A percentile compares a stretch with the other conserved stretches of the same genome.
phyloP scores from a whole-genome alignment of 2,797 vertebrate genomes.

The Threskiornis aethiopicus region DNA sequence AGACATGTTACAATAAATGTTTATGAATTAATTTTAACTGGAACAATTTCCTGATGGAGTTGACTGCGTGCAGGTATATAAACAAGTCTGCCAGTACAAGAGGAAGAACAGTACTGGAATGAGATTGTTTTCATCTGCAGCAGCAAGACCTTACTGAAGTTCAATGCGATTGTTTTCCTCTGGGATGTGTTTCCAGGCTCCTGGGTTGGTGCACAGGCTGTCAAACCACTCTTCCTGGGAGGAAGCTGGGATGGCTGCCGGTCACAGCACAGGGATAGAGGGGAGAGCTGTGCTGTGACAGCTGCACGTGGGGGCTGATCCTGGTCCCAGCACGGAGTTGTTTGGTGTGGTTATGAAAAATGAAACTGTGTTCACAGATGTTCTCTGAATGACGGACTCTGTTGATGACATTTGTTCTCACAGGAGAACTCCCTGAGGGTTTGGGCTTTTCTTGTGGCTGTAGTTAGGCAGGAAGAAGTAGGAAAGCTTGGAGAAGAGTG shows the following conservation, averaged over 20 bases:
- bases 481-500: not conserved
- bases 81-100: not conserved
- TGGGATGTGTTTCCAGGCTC: not conserved
- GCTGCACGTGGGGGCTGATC: fast-evolving
- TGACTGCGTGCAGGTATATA: not conserved
- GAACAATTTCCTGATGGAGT: not conserved
- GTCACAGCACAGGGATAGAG: not conserved
- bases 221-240: not conserved
- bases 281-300: not conserved
- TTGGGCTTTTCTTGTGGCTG: not conserved
- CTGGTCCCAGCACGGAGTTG: not conserved
- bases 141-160: not conserved
- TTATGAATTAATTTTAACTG: not conserved
- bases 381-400: not conserved
- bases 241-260: not conserved
- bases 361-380: not conserved
- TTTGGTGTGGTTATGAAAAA: not conserved
- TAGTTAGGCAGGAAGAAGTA: not conserved
- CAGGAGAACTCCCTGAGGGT: not conserved
- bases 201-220: not conserved
- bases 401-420: not conserved
- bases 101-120: not conserved
- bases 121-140: not conserved
- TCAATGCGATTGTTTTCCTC: not conserved
- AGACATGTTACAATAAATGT: not conserved